phyloP scores from a whole-genome alignment of 92 coral and sea anemone genomes.

The Galaxea fascicularis region DNA sequence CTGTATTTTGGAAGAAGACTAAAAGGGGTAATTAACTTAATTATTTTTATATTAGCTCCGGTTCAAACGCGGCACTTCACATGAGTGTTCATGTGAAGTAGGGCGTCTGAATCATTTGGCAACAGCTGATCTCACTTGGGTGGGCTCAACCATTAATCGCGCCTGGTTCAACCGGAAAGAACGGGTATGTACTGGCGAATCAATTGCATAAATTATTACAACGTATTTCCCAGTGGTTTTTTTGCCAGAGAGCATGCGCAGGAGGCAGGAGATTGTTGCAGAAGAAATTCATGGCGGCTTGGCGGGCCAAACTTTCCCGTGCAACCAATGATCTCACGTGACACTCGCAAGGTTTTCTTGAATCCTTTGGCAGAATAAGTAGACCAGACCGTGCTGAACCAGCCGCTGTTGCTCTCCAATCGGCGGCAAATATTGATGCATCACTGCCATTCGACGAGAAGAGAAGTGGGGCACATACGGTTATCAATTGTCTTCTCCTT shows the following conservation, averaged over 20 bases:
- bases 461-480: conserved; percentile 15
- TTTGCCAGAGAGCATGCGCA: no score
- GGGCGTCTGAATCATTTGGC: background rate
- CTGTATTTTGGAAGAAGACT: no score
- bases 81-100: background rate
- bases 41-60: no score
- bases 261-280: no score
- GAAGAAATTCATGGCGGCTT: no score
- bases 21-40: no score
- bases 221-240: no score
- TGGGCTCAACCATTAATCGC: background rate
- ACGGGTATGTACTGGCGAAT: background rate
- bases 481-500: conserved; percentile 21
- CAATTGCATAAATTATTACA: background rate
- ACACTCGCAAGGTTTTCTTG: conserved; percentile 67
- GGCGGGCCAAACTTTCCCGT: no score
- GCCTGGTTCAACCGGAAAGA: background rate
- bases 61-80: no score
- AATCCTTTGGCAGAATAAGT: conserved; percentile 57
- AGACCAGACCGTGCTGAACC: conserved; percentile 47
- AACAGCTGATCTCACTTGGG: no score
- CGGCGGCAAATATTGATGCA: conserved; percentile 43
- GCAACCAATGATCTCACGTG: conserved; percentile 48
- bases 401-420: conserved; percentile 44
- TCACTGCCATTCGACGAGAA: conserved; percentile 3